Evolutionary conservation across 1,140 invertebrate genomes (phyloP), one percentile per base, ranked within the genome.

Genomic region (Brachionus paranguensis): DNA sequence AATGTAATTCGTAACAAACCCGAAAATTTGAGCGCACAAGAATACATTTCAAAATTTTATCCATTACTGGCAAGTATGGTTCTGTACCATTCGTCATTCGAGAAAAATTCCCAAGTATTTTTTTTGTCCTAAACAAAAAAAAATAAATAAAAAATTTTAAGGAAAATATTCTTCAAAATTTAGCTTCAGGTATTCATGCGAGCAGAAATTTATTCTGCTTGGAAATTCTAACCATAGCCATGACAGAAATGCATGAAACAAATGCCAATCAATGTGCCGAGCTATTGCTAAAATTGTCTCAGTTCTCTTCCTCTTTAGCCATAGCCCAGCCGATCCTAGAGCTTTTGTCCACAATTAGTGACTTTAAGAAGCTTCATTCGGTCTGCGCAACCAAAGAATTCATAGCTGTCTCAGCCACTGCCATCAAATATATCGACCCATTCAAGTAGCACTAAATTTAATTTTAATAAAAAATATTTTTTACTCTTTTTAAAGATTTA

Each of bases 321-420:
- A 81, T 81, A 55, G 78, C 78, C 17, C 78, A 81, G 20, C 78
- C 78, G 24, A 81, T 81, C 37, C 29, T 81, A 10, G 78, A 81
- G 27, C 78, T 81, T 4, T 33, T 81, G 17, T 81, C 78, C 2
- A 81, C 78, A 64, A 64, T 81, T 3, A 81, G 78, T 68, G 78
- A 81, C 43, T 68, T 81, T 33, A 60, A 64, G 53, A 60, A 81
- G 24, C 41, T 81, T n/a, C n/a, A 81, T 33, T 64, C 41, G 0
- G 37, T 81, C 14, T 81, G 33, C 43, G 78, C 53, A 20, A 43
- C 17, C 11, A 81, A 81, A 37, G 78, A 81, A 47, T 81, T 64
- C 41, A 81, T 81, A 27, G 78, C 78, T 6, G 78, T 81, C 17
- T 68, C 64, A 12, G 78, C 78, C 24, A 81, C 43, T n/a, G 78